Conservation (phyloP, 2,113 vertebrate genomes). For the Spilogale gracilis region DNA sequence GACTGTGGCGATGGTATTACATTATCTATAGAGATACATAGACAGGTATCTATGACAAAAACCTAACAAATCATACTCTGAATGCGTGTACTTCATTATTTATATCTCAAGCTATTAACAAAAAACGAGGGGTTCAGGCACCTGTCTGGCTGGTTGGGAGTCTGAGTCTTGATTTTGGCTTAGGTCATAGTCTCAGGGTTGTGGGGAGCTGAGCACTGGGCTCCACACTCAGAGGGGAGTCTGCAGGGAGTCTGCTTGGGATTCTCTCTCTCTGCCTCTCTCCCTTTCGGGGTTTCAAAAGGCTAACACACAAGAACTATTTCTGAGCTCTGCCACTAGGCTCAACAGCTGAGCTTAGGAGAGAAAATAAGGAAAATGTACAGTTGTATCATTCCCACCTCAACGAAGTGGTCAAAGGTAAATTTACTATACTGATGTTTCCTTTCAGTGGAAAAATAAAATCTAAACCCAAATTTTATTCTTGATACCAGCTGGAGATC, state of each 20-base stretch:
- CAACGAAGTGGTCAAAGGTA: neutral
- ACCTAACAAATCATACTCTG: neutral
- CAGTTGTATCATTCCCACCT: neutral
- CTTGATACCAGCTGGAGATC: neutral
- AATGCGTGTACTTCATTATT: neutral
- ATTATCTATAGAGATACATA: accelerated
- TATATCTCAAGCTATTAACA: neutral
- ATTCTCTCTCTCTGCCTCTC: neutral
- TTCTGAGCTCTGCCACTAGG: neutral
- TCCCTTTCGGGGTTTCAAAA: neutral
- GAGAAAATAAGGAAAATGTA: neutral
- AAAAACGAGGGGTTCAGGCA: neutral
- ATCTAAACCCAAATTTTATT: constrained; percentile 47
- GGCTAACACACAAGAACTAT: constrained; percentile 20
- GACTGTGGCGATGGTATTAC: neutral
- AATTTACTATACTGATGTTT: neutral
- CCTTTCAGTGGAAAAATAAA: constrained; percentile 5
- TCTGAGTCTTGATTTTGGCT: neutral
- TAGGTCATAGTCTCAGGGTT: neutral
- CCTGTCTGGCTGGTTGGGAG: neutral
- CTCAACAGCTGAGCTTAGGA: neutral
- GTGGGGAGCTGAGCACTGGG: neutral
- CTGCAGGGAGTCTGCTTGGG: neutral
- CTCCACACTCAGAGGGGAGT: neutral
- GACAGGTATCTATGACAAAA: neutral